Conservation (phyloP, 2,797 vertebrate species). For the Malacoctenus gilli region DNA sequence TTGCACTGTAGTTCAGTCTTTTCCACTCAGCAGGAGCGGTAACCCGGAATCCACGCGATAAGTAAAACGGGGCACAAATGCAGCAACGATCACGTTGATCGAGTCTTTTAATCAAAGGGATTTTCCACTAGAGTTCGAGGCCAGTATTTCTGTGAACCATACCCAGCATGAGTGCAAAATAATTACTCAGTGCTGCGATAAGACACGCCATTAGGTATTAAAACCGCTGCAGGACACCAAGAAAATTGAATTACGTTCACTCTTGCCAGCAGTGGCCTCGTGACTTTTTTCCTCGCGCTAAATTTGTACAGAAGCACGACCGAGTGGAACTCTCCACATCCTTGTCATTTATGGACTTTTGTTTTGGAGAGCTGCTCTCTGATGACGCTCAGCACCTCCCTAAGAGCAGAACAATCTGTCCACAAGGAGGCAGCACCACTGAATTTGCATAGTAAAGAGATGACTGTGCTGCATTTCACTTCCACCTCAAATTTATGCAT, state of each 20-base stretch:
- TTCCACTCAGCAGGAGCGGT: constrained; percentile 11
- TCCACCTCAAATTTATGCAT: constrained; percentile 33
- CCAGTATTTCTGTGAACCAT: not conserved
- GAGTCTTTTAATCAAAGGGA: constrained; percentile 27
- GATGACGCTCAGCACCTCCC: constrained; percentile 13
- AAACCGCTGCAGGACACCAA: constrained; percentile 20
- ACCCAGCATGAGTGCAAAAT: constrained; percentile 17
- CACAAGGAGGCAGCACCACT: constrained; percentile 57
- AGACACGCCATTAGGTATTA: constrained; percentile 26
- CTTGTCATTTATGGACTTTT: constrained; percentile 12
- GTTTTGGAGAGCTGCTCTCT: not conserved
- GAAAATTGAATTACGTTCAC: constrained; percentile 26
- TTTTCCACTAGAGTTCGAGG: not conserved
- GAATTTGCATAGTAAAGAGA: constrained; percentile 2
- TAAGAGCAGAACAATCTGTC: constrained; percentile 28
- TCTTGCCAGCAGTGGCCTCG: constrained; percentile 15
- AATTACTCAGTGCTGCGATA: constrained; percentile 21
- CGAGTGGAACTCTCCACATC: constrained; percentile 18
- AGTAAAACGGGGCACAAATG: constrained; percentile 9
- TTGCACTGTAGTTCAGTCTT: constrained; percentile 23
- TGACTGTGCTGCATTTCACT: constrained; percentile 20
- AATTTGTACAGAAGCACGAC: constrained; percentile 14
- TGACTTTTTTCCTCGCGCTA: not conserved
- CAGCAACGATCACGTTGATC: constrained; percentile 6
- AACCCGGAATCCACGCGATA: constrained; percentile 30